A percentile compares a stretch with the other conserved stretches of the same genome.
These are phyloP conservation scores for Pipistrellus kuhlii DNA, from an alignment of 2,797 vertebrate species.

Conservation along the genomic window DNA sequence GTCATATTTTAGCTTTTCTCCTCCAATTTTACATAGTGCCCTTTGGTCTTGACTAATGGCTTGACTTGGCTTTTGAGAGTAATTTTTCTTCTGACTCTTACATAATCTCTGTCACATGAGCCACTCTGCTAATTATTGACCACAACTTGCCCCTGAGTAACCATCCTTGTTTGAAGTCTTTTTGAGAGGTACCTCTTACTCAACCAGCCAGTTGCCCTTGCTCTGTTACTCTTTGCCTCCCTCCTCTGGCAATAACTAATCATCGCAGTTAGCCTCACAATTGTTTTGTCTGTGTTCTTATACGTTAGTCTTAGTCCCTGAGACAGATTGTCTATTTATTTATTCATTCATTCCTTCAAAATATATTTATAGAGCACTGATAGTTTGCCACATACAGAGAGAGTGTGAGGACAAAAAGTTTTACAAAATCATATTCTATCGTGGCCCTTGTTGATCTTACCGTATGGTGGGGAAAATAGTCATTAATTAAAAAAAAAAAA, in stretches of 20 bases:
- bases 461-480: not conserved
- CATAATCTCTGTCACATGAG: not conserved
- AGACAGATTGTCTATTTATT: not conserved
- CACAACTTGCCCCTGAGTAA: not conserved
- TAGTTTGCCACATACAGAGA: not conserved
- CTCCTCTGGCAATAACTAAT: not conserved
- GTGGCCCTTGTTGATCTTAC: not conserved
- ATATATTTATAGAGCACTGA: not conserved
- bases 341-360: not conserved
- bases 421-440: not conserved
- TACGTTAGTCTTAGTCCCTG: too few relatives aligned
- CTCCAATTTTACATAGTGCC: not conserved
- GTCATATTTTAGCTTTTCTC: conserved; percentile 28
- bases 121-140: not conserved
- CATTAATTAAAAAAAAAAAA: not conserved
- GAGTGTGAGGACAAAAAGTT: not conserved
- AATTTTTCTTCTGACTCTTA: not conserved
- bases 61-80: conserved; percentile 15
- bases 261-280: not conserved
- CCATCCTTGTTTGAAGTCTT: not conserved
- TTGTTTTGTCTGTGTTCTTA: not conserved
- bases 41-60: conserved; percentile 29
- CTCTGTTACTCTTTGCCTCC: conserved; percentile 54
- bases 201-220: not conserved
- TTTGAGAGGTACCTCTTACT: not conserved